A percentile compares a stretch with the other conserved stretches of the same genome.
phyloP scores from a whole-genome alignment of 2,888 invertebrate genomes.

The Panopea generosa region DNA sequence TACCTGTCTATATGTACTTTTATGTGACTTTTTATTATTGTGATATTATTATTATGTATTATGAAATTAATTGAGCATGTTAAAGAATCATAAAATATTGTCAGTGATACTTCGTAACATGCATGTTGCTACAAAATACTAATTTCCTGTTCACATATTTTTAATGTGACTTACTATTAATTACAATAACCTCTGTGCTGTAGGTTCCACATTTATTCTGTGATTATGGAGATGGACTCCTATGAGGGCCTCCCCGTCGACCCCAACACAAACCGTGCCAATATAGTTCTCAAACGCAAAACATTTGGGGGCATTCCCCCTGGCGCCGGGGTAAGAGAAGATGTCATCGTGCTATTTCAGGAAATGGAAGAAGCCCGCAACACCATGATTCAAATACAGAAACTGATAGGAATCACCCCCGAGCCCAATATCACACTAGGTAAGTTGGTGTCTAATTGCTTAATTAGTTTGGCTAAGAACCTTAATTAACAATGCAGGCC shows the following conservation, averaged over 20 bases:
- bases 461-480: no score
- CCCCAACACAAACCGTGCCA: slow-evolving; percentile 74
- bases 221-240: slow-evolving; percentile 84
- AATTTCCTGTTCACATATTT: no score
- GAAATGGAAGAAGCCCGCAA: slow-evolving; percentile 84
- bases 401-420: slow-evolving; percentile 75
- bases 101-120: no score
- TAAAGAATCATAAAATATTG: no score
- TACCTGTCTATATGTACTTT: no score
- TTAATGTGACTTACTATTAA: no score
- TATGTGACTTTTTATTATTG: no score
- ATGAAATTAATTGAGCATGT: no score
- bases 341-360: slow-evolving; percentile 84
- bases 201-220: slow-evolving; percentile 85
- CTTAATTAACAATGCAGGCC: no score
- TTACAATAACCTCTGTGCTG: background rate
- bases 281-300: slow-evolving; percentile 81
- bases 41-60: no score
- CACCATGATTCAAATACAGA: slow-evolving; percentile 77
- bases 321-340: slow-evolving; percentile 84
- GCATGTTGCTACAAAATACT: no score
- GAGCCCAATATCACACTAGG: slow-evolving; percentile 71
- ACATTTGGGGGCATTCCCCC: slow-evolving; percentile 84
- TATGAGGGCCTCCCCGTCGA: slow-evolving; percentile 80
- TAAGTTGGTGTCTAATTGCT: slow-evolving; percentile 30